These are phyloP conservation scores for Germaria angustata DNA, from an alignment of 2,888 invertebrate genomes.

Conservation along the genomic window DNA sequence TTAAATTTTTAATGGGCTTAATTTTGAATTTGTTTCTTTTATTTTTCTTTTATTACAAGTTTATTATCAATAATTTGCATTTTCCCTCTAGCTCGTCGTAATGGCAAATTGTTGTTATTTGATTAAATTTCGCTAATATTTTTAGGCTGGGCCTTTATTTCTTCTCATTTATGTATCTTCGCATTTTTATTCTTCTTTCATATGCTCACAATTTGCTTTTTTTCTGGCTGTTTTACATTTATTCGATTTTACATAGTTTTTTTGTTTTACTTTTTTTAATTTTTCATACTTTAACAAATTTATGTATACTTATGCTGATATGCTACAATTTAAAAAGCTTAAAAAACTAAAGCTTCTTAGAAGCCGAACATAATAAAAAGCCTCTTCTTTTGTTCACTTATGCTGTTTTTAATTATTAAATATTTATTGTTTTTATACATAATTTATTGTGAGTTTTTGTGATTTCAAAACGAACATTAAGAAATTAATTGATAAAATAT, in stretches of 20 bases:
- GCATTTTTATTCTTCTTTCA: too few species aligned
- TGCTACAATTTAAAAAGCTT: conserved; percentile 67
- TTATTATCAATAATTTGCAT: conserved; percentile 53
- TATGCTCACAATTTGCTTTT: conserved; percentile 33
- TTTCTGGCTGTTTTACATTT: background rate
- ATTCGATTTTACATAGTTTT: conserved; percentile 8
- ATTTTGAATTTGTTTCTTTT: conserved; percentile 30
- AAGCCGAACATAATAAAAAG: conserved; percentile 67
- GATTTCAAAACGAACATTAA: conserved; percentile 5
- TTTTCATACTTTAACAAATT: conserved; percentile 51
- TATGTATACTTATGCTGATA: conserved; percentile 62
- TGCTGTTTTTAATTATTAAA: conserved; percentile 16
- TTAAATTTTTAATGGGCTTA: conserved; percentile 37
- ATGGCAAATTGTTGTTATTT: conserved; percentile 35
- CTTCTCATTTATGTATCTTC: background rate
- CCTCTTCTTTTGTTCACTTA: conserved; percentile 54
- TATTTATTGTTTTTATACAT: conserved; percentile 13
- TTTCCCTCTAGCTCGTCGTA: conserved; percentile 31
- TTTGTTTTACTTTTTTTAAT: background rate
- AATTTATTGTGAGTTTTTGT: conserved; percentile 20
- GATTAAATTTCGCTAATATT: conserved; percentile 3
- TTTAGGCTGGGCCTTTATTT: conserved; percentile 52
- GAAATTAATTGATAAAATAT: conserved; percentile 5
- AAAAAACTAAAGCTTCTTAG: conserved; percentile 67
- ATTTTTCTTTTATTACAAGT: background rate